These are phyloP conservation scores for Chloroceryle amazona DNA, from an alignment of 2,797 vertebrate genomes.

Conservation along the genomic window DNA sequence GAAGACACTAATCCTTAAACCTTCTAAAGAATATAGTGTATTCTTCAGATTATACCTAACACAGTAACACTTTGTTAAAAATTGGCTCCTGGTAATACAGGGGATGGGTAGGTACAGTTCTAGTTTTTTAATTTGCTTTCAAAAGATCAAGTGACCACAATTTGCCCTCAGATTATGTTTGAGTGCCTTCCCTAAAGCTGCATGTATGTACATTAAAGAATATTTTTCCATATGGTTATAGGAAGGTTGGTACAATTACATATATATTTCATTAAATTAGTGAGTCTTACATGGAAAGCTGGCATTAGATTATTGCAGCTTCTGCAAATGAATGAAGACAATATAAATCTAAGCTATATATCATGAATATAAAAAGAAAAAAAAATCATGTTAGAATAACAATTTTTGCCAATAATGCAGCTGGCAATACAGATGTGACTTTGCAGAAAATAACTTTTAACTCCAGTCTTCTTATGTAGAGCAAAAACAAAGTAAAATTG, in stretches of 20 bases:
- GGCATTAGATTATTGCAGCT: slow-evolving; percentile 1
- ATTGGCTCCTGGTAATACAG: slow-evolving; percentile 76
- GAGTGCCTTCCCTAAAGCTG: background rate
- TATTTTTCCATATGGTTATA: slow-evolving; percentile 11
- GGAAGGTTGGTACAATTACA: background rate
- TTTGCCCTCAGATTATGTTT: background rate
- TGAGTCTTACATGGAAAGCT: background rate
- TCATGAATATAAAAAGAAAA: slow-evolving; percentile 34
- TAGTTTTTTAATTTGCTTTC: background rate
- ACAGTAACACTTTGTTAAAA: slow-evolving; percentile 89
- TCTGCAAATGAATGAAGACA: slow-evolving; percentile 29
- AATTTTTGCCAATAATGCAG: slow-evolving; percentile 67
- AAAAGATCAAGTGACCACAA: background rate
- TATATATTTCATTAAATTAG: slow-evolving; percentile 24
- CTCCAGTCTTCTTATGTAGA: slow-evolving; percentile 58
- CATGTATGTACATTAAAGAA: background rate
- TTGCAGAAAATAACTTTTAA: slow-evolving; percentile 71
- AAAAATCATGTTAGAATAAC: background rate
- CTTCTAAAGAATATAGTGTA: slow-evolving; percentile 81
- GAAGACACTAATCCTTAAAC: slow-evolving; percentile 75
- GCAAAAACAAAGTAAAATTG: slow-evolving; percentile 73
- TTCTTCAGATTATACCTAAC: slow-evolving; percentile 80
- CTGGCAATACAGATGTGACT: slow-evolving; percentile 70
- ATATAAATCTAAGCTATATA: slow-evolving; percentile 45
- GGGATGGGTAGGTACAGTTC: background rate